Evolutionary conservation across 2,113 vertebrate genomes (phyloP).

Genomic region (Festucalex cinctus): DNA sequence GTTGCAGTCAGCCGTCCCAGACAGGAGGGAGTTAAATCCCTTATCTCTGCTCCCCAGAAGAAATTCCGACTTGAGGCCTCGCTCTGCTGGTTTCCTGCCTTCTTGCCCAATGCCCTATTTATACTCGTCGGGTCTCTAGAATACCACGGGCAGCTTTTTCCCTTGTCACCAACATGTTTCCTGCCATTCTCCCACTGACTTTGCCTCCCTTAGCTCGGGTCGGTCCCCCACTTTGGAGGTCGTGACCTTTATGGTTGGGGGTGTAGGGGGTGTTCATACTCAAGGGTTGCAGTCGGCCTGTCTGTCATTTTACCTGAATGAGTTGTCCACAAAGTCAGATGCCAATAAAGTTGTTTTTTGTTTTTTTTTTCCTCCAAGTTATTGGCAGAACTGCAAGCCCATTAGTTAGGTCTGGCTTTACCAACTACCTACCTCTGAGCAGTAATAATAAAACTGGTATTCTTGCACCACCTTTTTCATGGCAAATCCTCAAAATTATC

Average conservation of each 20-base stretch:
- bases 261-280: conserved; percentile 48
- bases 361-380: neutral
- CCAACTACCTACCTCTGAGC: neutral
- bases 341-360: neutral
- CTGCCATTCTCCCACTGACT: conserved; percentile 79
- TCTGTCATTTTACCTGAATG: neutral
- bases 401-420: neutral
- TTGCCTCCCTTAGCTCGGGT: conserved; percentile 61
- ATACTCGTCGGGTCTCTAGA: conserved; percentile 81
- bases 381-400: neutral
- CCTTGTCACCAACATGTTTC: conserved; percentile 80
- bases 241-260: conserved; percentile 61
- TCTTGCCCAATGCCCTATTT: conserved; percentile 94
- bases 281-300: conserved; percentile 22
- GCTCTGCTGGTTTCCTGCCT: conserved; percentile 89
- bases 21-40: conserved; percentile 84
- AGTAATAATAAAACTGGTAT: neutral
- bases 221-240: conserved; percentile 57
- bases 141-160: conserved; percentile 91
- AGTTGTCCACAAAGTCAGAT: neutral
- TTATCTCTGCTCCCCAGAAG: conserved; percentile 91
- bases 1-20: conserved; percentile 59
- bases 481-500: neutral
- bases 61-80: conserved; percentile 89
- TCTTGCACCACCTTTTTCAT: neutral